phyloP scores from a whole-genome alignment of 2,888 invertebrate species.

The Drosophila falleni region DNA sequence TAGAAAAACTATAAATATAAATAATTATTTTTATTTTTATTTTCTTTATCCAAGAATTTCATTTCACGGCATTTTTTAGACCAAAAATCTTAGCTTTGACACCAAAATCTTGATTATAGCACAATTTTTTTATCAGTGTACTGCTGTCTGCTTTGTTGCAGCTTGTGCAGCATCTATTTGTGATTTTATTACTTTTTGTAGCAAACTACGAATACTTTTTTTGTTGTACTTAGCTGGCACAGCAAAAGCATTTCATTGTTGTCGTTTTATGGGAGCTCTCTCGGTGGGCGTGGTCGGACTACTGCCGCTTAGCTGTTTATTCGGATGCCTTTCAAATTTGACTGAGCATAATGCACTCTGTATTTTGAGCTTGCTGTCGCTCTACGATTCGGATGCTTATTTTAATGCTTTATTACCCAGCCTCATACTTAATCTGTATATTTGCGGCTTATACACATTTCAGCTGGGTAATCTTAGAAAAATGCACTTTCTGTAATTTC shows the following conservation, averaged over 20 bases:
- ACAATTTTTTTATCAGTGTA: too few relatives aligned
- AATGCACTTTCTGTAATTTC: slow-evolving; percentile 69
- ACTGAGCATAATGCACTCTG: slow-evolving; percentile 54
- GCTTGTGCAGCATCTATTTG: slow-evolving; percentile 71
- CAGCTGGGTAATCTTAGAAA: slow-evolving; percentile 36
- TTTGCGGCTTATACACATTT: slow-evolving; percentile 31
- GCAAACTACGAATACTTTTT: slow-evolving; percentile 32
- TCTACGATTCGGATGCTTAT: slow-evolving; percentile 45
- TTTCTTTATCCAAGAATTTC: too few relatives aligned
- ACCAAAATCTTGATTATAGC: too few relatives aligned
- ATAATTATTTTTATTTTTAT: too few relatives aligned
- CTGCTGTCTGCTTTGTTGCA: slow-evolving; percentile 55
- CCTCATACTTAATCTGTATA: slow-evolving; percentile 16
- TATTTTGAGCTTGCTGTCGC: slow-evolving; percentile 15
- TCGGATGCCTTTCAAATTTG: slow-evolving; percentile 47
- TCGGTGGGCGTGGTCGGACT: slow-evolving; percentile 38
- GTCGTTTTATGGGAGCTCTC: slow-evolving; percentile 41
- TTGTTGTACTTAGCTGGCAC: slow-evolving; percentile 35
- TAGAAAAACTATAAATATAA: too few relatives aligned
- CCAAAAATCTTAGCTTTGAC: too few relatives aligned
- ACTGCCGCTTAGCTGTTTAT: slow-evolving; percentile 46
- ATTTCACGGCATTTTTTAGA: too few relatives aligned
- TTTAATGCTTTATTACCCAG: slow-evolving; percentile 68
- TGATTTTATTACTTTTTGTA: slow-evolving; percentile 72
- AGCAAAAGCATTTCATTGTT: slow-evolving; percentile 67